Percentiles rank a stretch among this genome's conserved stretches.
Conservation (phyloP, 2,113 vertebrate species). For the Thalassoma bifasciatum region DNA sequence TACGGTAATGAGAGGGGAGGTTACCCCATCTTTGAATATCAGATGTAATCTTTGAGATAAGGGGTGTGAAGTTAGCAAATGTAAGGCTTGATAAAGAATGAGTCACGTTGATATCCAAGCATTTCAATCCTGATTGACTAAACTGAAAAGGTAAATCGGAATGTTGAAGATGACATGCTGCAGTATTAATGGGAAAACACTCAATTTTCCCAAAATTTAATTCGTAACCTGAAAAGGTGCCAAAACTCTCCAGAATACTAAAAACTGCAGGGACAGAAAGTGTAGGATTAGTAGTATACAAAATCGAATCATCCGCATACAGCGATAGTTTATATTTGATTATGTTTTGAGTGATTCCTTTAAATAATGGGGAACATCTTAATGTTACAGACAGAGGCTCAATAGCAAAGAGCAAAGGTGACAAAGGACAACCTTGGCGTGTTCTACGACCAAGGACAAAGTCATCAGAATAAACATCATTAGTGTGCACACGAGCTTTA, state of each 20-base stretch:
- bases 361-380: background rate
- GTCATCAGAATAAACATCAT: constrained; percentile 20
- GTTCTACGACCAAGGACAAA: constrained; percentile 15
- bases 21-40: constrained; percentile 2
- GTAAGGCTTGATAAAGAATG: background rate
- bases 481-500: constrained; percentile 19
- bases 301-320: constrained; percentile 11
- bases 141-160: constrained; percentile 20
- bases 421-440: constrained; percentile 32
- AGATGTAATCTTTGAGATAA: constrained; percentile 11
- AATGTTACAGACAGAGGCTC: constrained; percentile 7
- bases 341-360: background rate
- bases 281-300: constrained; percentile 13
- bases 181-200: constrained; percentile 1
- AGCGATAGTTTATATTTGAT: constrained; percentile 13
- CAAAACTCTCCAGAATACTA: constrained; percentile 2
- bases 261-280: constrained; percentile 3
- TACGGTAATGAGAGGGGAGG: constrained; percentile 5
- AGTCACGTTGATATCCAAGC: background rate
- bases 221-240: constrained; percentile 32
- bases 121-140: constrained; percentile 1
- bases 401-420: constrained; percentile 15
- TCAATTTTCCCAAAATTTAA: constrained; percentile 13
- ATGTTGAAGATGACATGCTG: background rate
- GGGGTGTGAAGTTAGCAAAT: constrained; percentile 4